A percentile compares a stretch with the other conserved stretches of the same genome.
Evolutionary conservation across 2,888 invertebrate species (phyloP).

Genomic region (Xanthorhoe spadicearia): DNA sequence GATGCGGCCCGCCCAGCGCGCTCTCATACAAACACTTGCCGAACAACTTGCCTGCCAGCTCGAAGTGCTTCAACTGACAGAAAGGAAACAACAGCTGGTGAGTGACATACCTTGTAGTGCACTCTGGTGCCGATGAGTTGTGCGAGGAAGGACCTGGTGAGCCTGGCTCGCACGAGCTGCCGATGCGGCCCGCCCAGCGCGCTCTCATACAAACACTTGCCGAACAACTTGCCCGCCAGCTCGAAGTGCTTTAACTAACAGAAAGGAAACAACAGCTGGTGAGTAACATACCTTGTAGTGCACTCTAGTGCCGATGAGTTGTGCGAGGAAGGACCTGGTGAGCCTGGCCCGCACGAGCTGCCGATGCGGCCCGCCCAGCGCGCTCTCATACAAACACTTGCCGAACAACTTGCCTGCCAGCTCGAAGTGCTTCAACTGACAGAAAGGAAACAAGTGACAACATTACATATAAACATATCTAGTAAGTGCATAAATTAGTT

Average conservation of each 20-base stretch:
- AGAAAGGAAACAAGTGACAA: background rate
- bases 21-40: conserved; percentile 98
- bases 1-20: conserved; percentile 94
- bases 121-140: conserved; percentile 97
- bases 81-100: background rate
- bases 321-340: conserved; percentile 96
- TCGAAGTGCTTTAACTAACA: background rate
- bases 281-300: conserved; percentile 97
- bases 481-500: too few relatives aligned
- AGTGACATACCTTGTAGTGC: conserved; percentile 96
- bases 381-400: conserved; percentile 97
- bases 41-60: conserved; percentile 93
- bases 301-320: conserved; percentile 96
- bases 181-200: conserved; percentile 95
- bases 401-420: conserved; percentile 97
- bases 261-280: background rate
- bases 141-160: conserved; percentile 96
- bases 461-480: background rate
- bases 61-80: background rate
- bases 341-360: conserved; percentile 96
- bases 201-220: conserved; percentile 97
- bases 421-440: conserved; percentile 93
- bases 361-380: conserved; percentile 94
- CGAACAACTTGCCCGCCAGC: conserved; percentile 94
- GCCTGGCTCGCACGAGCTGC: conserved; percentile 95